Conservation (phyloP, 2,888 invertebrate species). For the Mayetiola destructor region DNA sequence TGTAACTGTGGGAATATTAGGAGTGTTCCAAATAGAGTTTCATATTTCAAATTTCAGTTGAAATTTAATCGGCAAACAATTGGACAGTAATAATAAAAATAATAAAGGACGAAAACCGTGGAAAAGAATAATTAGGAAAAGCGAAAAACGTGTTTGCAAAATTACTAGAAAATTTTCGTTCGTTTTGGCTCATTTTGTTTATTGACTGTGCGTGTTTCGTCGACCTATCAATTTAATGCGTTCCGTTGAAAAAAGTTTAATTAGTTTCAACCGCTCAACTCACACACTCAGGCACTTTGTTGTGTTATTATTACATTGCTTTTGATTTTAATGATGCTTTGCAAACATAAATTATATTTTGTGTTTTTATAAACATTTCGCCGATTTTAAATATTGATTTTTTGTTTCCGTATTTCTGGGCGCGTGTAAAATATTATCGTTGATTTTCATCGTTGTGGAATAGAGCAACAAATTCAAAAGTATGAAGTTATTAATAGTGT, state of each 20-base stretch:
- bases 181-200: no score
- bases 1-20: no score
- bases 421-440: neutral
- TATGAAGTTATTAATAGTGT: neutral
- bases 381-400: neutral
- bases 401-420: neutral
- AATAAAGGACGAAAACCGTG: neutral
- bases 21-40: no score
- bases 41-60: neutral
- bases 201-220: no score
- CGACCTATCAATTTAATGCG: no score
- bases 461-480: neutral
- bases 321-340: neutral
- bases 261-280: no score
- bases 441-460: neutral
- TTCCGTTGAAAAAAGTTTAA: no score
- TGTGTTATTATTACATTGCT: neutral
- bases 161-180: no score
- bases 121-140: no score
- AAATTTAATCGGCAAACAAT: neutral
- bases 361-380: neutral
- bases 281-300: no score
- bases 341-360: neutral
- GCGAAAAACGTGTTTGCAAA: no score
- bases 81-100: neutral